phyloP scores from a whole-genome alignment of 1,140 invertebrate genomes.

The Drosophila arawakana region DNA sequence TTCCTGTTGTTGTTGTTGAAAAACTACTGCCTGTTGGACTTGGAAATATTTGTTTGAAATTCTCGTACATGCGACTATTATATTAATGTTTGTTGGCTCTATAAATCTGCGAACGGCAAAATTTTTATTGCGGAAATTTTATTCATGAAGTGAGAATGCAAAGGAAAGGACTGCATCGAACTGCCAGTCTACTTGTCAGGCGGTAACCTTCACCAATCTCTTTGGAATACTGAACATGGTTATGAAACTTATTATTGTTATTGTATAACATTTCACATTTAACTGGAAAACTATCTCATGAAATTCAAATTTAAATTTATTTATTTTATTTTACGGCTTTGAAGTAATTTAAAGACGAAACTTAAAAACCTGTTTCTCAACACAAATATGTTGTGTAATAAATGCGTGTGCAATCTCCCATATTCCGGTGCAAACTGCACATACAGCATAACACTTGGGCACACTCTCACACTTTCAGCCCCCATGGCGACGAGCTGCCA shows the following conservation, averaged over 20 bases:
- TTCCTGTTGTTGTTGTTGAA: slow-evolving; percentile 19
- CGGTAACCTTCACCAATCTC: not conserved
- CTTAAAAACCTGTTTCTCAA: not conserved
- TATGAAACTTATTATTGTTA: not conserved
- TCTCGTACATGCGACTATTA: slow-evolving; percentile 30
- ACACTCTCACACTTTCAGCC: too few species aligned
- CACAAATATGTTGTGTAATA: slow-evolving; percentile 43
- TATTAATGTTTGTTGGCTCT: slow-evolving; percentile 51
- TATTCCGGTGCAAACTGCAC: not conserved
- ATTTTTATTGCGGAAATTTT: slow-evolving; percentile 58
- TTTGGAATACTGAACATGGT: slow-evolving; percentile 3
- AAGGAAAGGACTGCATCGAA: slow-evolving; percentile 9
- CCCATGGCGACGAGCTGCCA: slow-evolving; percentile 4
- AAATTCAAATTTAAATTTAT: too few species aligned
- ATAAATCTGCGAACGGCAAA: slow-evolving; percentile 61
- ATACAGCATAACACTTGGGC: not conserved
- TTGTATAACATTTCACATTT: too few species aligned
- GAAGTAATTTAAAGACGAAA: too few species aligned
- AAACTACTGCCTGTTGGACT: slow-evolving; percentile 18
- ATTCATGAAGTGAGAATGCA: slow-evolving; percentile 63
- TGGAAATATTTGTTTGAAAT: slow-evolving; percentile 7
- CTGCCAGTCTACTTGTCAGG: slow-evolving; percentile 16
- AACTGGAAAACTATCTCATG: too few species aligned
- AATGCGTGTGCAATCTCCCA: slow-evolving; percentile 43
- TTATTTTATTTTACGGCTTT: too few species aligned